Evolutionary conservation across 2,797 vertebrate species (phyloP), one percentile per base, ranked within the genome.

Genomic region (Limnodromus scolopaceus): DNA sequence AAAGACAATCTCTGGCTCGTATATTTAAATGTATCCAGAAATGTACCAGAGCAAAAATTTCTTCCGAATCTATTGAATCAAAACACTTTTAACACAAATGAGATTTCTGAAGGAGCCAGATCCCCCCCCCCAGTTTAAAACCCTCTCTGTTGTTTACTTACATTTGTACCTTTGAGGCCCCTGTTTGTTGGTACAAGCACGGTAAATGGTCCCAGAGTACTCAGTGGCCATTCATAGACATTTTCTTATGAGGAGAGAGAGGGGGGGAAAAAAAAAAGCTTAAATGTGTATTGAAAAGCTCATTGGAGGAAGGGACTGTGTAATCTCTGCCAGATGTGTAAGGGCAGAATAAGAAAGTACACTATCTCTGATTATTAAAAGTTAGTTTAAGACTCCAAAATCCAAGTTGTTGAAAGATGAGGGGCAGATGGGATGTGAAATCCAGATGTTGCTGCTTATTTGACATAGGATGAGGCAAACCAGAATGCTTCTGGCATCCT

Each of bases 201-300:
- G 0, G 99, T 99, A 97, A 99, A 99, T 1, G 99, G 99, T 94
- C 99, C 99, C 89, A 99, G 92, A 49, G 97, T 98, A 87, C 97
- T 98, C 81, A 99, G 96, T 3, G 98, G 98, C 99, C 99, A 99
- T 15, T 98, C 98, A 16, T 99, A 97, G 70, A 53, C 84, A 68
- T 97, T 98, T 92, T 97, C 98, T 98, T 94, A 51, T 22, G 30
- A 91, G 51, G 48, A 18, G 13, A 96, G 6, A 87, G 74, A 53
- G 28, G 16, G 7, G 46, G 3, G 10, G 2, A 36, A 45, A 69
- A 77, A 90, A 78, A 92, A 23, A 78, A 43, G 39, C 86, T 87
- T 60, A 66, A 82, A 53, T 65, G 25, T 22, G 3, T 86, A 28
- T 70, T 66, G 30, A 72, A 66, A 75, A 84, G 3, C 18, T 80